phyloP scores from a whole-genome alignment of 2,113 vertebrate species.

The Hyla sarda region DNA sequence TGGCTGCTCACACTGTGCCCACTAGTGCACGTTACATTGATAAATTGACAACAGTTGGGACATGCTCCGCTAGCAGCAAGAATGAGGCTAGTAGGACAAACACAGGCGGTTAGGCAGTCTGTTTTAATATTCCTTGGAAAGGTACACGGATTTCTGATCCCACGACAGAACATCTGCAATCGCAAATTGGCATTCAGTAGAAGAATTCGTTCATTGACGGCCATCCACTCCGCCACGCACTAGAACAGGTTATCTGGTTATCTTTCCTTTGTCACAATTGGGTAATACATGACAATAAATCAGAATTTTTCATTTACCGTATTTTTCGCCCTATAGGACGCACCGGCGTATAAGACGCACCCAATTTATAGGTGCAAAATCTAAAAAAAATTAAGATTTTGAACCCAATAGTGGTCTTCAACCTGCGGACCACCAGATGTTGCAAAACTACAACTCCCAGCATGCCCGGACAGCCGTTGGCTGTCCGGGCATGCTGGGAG shows the following conservation, averaged over 20 bases:
- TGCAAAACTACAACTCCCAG: no score
- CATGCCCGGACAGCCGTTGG: no score
- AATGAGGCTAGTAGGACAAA: conserved; percentile 95
- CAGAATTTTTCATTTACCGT: no score
- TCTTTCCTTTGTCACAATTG: conserved; percentile 63
- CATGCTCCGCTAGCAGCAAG: conserved; percentile 93
- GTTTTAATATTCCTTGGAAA: conserved; percentile 82
- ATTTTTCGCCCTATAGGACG: no score
- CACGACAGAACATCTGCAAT: conserved; percentile 81
- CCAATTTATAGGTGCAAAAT: no score
- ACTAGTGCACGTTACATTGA: conserved; percentile 99
- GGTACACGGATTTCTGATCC: conserved; percentile 77
- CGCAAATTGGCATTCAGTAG: conserved; percentile 71
- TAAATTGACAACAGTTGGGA: conserved; percentile 99
- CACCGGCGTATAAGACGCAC: no score
- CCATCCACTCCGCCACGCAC: conserved; percentile 57
- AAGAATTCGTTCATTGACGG: conserved; percentile 61
- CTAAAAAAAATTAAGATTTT: no score
- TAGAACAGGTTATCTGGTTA: conserved; percentile 55
- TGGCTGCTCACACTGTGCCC: conserved; percentile 99
- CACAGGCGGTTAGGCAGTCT: conserved; percentile 80
- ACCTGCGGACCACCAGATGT: no score
- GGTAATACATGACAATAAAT: conserved; percentile 47
- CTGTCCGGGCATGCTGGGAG: no score
- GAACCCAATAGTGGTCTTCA: no score